Conservation (phyloP, 2,113 vertebrate species). For the Sprattus sprattus region DNA sequence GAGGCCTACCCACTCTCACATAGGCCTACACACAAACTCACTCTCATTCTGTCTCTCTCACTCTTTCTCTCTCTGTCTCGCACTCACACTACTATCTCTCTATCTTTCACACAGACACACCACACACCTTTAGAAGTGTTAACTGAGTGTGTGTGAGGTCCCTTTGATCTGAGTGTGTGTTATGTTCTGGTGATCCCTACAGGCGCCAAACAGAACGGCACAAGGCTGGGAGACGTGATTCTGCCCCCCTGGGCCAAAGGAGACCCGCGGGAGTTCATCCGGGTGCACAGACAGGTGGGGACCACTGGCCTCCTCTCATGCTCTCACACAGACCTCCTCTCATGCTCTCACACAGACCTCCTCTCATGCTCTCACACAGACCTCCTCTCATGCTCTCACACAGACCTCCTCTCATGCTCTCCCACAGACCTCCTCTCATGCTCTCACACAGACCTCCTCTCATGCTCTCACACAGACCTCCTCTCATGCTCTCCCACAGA, state of each 20-base stretch:
- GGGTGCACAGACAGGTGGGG: conserved; percentile 92
- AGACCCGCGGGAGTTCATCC: conserved; percentile 95
- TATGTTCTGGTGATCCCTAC: neutral
- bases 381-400: too few species aligned
- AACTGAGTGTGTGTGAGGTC: neutral
- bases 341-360: too few species aligned
- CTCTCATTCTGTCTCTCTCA: neutral
- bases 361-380: too few species aligned
- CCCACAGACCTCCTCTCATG: too few species aligned
- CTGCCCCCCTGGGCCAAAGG: conserved; percentile 97
- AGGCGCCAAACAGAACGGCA: conserved; percentile 98
- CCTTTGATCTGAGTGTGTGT: neutral
- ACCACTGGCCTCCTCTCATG: neutral
- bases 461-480: too few species aligned
- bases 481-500: neutral
- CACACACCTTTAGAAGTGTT: neutral
- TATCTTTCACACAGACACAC: neutral
- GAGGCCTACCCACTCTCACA: conserved; percentile 21
- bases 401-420: too few species aligned
- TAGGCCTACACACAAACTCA: neutral
- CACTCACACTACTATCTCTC: too few species aligned
- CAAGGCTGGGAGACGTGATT: conserved; percentile 90
- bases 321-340: too few species aligned
- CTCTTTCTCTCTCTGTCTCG: neutral
- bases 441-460: too few species aligned